Base-by-base conservation (phyloP, 2,113 vertebrate genomes). In the Forbesichthys agassizii region DNA sequence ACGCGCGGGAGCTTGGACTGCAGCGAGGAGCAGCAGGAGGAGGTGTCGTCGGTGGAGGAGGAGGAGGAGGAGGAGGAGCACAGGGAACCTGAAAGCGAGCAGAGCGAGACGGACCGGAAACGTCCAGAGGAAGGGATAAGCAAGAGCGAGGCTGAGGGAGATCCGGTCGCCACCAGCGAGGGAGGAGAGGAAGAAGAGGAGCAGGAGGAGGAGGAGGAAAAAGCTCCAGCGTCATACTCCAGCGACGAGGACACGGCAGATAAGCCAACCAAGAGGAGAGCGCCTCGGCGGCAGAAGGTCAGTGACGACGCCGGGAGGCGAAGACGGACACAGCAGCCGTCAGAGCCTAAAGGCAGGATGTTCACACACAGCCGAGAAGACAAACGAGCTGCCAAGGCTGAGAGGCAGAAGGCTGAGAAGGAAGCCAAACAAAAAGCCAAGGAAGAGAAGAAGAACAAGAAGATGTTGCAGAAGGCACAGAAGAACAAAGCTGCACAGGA, bases 351-450 rank as follows among this genome's bases (percentile, higher is more conserved):
- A 65, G 10, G 67, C 66, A 93, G 86, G 75, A 90, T 92, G 84
- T 63, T 89, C 59, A 85, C 78, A 73, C 89, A 90, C 77, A 85
- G 82, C 42, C 85, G 85, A 49, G 77, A 49, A 52, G 84, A 89
- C 11, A 55, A 85, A 70, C 69, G 81, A 56, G 70, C 60, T 0
- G 64, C 54, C 51, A 87, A 82, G 64, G 70, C 51, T 3, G 84
- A 88, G 27, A 86, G 77, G 16, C 61, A 73, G 53, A 83, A 48
- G 63, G 36, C 78, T 10, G 69, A 79, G 68, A 77, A 88, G 12
- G 78, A 88, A 78, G 81, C 84, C 46, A 84, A 81, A 68, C 68
- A 85, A 61, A 80, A 77, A 62, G 70, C 69, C 11, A 88, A 86
- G 56, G 76, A 85, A 13, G 68, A 61, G 4, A 87, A 81, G 53